phyloP scores from a whole-genome alignment of 2,113 vertebrate genomes.

The Rhipidura dahli region DNA sequence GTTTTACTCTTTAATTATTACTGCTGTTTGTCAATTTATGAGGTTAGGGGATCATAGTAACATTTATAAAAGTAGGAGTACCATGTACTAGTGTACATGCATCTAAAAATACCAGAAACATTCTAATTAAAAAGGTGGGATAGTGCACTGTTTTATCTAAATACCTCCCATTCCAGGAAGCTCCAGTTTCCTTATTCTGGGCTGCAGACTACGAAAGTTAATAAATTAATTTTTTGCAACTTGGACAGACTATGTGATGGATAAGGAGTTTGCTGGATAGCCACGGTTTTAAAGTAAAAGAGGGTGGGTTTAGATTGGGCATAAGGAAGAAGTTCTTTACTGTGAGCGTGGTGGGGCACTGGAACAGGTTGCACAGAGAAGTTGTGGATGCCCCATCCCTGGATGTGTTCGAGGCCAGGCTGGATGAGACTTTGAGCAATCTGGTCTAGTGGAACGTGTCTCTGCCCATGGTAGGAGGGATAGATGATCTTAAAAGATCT shows the following conservation, averaged over 20 bases:
- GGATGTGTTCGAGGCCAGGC: neutral
- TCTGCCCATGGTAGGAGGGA: neutral
- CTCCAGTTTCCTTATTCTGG: neutral
- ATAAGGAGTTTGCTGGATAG: neutral
- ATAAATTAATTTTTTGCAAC: neutral
- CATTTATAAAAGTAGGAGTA: neutral
- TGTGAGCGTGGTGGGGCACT: neutral
- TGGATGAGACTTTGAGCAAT: neutral
- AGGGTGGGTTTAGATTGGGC: neutral
- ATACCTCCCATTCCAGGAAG: neutral
- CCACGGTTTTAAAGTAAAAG: neutral
- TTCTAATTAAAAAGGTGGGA: neutral
- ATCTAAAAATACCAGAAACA: neutral
- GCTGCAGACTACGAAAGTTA: neutral
- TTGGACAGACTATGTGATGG: neutral
- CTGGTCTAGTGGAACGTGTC: neutral
- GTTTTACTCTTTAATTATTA: neutral
- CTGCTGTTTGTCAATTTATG: neutral
- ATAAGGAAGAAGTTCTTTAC: neutral
- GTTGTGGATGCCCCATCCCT: accelerated
- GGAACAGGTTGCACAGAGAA: neutral
- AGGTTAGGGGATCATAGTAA: neutral
- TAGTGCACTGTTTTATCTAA: neutral
- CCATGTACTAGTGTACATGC: neutral
- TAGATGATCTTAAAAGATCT: neutral